Base-by-base conservation (phyloP, 2,888 invertebrate genomes). In the Tenthredo notha region DNA sequence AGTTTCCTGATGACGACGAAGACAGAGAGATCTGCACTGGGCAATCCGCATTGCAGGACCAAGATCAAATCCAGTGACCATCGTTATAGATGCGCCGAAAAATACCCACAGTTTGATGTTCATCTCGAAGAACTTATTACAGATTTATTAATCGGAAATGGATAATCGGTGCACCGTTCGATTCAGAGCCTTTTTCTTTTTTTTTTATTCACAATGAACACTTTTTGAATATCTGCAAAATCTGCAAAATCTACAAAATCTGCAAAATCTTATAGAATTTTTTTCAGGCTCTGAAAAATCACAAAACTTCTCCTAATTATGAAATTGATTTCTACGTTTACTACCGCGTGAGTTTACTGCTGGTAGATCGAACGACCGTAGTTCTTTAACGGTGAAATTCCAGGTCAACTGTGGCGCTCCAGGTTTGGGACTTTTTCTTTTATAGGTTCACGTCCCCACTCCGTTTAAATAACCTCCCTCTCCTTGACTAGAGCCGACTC, bases 391-490 rank as follows among this genome's bases (percentile, higher is more conserved):
- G 88, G 88, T 86, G 88, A 89, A 89, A 89, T 89, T 89, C 89
- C 88, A 88, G 89, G 87, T 90, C 90, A 91, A 93, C 93, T 92
- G 91, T 91, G 92, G 90, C 92, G 92, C 92, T 91, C 90, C 89
- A 88, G 88, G 85, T 89, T 90, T 88, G 86, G 89, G 90, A 87
- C 87, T 88, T 89, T 90, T 89, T 89, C 90, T 92, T 92, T 91
- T 93, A 91, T 92, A 93, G 89, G 88, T 87, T 85, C 91, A 43
- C 91, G 86, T 87, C 86, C 91, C 85, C 91, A 90, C 90, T 89
- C 91, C 89, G 67, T 83, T 18, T 29, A 18, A 83, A 87, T 84
- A 78, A 82, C 43, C 18, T 84, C 85, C 88, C 87, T 84, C 85
- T 85, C 83, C 67, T 83, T 18, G 67, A 40, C 67, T 74, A 84